Conservation (phyloP, 2,797 vertebrate species). For the Lacerta agilis region DNA sequence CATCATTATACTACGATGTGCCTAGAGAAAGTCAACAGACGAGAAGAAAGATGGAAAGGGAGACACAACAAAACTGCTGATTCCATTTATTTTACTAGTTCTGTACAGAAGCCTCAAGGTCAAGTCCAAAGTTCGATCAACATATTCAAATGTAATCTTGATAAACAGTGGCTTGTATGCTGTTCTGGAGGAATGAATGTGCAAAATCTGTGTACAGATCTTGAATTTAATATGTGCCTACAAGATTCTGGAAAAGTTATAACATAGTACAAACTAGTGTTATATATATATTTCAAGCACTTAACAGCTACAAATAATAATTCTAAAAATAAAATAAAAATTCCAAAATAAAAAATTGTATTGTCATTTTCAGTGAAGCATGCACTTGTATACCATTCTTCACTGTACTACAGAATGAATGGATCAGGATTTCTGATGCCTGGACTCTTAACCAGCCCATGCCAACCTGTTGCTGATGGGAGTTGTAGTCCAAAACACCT, state of each 20-base stretch:
- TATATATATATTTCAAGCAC: slow-evolving; percentile 31
- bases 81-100: background rate
- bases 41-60: background rate
- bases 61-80: background rate
- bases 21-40: background rate
- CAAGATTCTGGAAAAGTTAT: slow-evolving; percentile 3
- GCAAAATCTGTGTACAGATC: background rate
- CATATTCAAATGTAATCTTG: background rate
- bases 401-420: background rate
- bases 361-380: background rate
- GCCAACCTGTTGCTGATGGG: no score
- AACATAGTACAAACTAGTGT: background rate
- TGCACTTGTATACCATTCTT: background rate
- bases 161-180: background rate
- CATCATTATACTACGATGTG: background rate
- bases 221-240: background rate
- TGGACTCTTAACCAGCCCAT: background rate
- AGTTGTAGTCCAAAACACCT: no score
- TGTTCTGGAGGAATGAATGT: background rate
- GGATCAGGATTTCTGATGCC: background rate
- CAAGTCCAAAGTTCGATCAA: background rate
- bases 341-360: slow-evolving; percentile 23
- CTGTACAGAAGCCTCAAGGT: background rate
- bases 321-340: background rate
- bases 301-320: slow-evolving; percentile 9